Percentiles rank a stretch among this genome's conserved stretches.
Conservation (phyloP, 2,113 vertebrate species). For the Etia nguti region DNA sequence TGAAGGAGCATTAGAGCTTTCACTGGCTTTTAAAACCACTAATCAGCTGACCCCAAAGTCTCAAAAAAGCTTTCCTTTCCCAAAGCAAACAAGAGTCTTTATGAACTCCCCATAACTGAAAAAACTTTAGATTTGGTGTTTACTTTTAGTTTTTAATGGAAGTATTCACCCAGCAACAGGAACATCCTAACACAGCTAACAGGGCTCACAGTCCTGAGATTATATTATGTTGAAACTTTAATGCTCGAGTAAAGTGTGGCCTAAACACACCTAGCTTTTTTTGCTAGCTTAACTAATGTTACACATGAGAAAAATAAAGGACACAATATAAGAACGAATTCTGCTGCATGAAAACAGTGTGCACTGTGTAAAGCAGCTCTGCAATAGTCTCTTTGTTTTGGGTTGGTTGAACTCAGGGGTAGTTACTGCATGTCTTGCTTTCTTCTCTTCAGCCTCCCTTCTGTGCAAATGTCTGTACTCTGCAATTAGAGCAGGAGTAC, state of each 20-base stretch:
- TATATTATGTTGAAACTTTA: fast-evolving
- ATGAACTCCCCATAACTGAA: neutral
- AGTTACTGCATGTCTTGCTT: neutral
- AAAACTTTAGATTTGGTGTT: neutral
- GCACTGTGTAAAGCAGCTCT: neutral
- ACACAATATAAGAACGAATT: neutral
- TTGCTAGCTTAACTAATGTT: neutral
- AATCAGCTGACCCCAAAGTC: neutral
- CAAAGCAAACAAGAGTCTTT: neutral
- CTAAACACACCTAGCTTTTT: neutral
- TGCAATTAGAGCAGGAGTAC: neutral
- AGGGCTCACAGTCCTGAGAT: neutral
- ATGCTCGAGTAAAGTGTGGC: neutral
- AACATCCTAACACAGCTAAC: neutral
- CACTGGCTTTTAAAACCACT: neutral
- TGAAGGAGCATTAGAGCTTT: neutral
- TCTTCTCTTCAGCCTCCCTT: neutral
- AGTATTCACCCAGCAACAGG: neutral
- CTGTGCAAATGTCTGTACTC: neutral
- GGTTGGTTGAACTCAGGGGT: neutral
- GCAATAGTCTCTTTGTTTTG: neutral
- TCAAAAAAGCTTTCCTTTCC: neutral
- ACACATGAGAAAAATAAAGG: neutral
- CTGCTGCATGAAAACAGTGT: fast-evolving
- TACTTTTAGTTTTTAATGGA: neutral